A percentile compares a stretch with the other conserved stretches of the same genome.
Conservation (phyloP, 2,888 invertebrate genomes). For the Thalpophila matura region DNA sequence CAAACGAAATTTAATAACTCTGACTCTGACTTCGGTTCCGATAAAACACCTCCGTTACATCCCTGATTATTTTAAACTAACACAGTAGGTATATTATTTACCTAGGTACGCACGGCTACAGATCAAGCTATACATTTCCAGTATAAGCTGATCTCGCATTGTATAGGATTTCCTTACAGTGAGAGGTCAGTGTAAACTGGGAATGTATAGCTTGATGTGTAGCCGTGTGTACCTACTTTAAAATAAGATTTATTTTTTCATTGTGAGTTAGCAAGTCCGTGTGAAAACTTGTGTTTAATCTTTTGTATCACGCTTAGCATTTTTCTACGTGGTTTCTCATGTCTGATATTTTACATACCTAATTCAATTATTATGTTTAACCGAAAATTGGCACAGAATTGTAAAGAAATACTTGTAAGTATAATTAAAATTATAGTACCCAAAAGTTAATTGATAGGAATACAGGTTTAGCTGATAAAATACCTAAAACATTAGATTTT, state of each 20-base stretch:
- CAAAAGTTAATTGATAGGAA: constrained; percentile 7
- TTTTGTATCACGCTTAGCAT: constrained; percentile 23
- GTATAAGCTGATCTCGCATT: too few species aligned
- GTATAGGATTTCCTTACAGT: too few species aligned
- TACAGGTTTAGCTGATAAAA: constrained; percentile 16
- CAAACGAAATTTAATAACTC: too few species aligned
- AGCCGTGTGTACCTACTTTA: too few species aligned
- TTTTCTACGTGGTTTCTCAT: constrained; percentile 12
- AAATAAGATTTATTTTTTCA: constrained; percentile 22
- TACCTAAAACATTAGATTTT: neutral
- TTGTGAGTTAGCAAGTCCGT: constrained; percentile 32
- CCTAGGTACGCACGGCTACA: too few species aligned
- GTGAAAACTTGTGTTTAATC: constrained; percentile 47
- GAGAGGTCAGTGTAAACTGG: too few species aligned
- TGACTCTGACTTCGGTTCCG: too few species aligned
- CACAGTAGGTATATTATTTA: constrained; percentile 17
- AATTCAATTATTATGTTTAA: neutral
- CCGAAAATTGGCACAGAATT: neutral
- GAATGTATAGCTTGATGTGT: too few species aligned
- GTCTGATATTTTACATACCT: neutral
- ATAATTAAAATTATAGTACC: neutral
- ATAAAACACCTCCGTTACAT: too few species aligned
- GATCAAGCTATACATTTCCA: too few species aligned
- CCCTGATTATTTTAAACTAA: constrained; percentile 14
- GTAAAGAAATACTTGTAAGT: neutral